A percentile compares a stretch with the other conserved stretches of the same genome.
phyloP scores from a whole-genome alignment of 2,797 vertebrate genomes.

The Helarctos malayanus region DNA sequence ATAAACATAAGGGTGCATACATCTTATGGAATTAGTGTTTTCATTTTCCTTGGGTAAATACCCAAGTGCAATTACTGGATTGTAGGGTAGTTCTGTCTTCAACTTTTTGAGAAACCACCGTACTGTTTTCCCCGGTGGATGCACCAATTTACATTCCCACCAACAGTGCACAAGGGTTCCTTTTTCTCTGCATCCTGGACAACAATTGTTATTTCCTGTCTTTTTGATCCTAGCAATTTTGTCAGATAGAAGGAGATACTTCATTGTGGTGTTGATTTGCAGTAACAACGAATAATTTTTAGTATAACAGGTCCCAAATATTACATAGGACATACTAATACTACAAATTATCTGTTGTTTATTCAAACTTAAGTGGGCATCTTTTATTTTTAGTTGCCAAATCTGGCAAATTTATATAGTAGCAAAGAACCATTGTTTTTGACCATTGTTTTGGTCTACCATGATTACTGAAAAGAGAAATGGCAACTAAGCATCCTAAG shows the following conservation, averaged over 20 bases:
- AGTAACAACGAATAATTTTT: background rate
- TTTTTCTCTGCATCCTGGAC: background rate
- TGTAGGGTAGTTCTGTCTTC: background rate
- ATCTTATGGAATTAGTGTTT: background rate
- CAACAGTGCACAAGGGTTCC: background rate
- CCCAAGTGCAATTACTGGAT: background rate
- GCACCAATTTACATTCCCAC: background rate
- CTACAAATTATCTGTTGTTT: background rate
- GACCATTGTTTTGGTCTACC: background rate
- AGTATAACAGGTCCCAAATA: background rate
- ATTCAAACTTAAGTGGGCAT: background rate
- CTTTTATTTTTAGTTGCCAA: conserved; percentile 11
- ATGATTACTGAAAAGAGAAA: background rate
- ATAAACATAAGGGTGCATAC: background rate
- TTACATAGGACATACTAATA: background rate
- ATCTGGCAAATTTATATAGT: background rate
- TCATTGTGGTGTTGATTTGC: background rate
- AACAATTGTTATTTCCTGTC: background rate
- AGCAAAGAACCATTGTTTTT: background rate
- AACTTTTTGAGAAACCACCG: background rate
- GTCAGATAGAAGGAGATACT: background rate
- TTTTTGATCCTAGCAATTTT: background rate
- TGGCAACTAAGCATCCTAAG: background rate
- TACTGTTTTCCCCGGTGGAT: background rate
- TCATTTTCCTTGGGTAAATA: background rate